Conservation (phyloP, 2,797 vertebrate genomes). For the Darevskia nairensis region DNA sequence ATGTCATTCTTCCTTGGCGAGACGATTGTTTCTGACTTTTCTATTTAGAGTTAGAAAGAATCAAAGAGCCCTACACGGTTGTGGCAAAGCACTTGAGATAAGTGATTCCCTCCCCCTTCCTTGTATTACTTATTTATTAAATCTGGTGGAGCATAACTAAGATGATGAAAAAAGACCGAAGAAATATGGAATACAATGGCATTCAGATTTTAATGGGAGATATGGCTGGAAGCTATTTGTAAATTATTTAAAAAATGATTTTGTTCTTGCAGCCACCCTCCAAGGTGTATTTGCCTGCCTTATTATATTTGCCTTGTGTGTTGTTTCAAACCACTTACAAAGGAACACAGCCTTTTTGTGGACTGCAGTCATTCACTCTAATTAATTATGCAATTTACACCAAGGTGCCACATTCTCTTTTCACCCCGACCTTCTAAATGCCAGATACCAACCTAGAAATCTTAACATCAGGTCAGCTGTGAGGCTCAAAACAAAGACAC, state of each 20-base stretch:
- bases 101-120: slow-evolving; percentile 69
- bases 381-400: slow-evolving; percentile 75
- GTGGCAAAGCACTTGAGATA: slow-evolving; percentile 77
- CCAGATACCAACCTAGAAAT: slow-evolving; percentile 10
- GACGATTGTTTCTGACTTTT: slow-evolving; percentile 70
- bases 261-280: slow-evolving; percentile 76
- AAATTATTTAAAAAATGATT: slow-evolving; percentile 87
- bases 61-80: slow-evolving; percentile 72
- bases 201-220: slow-evolving; percentile 83
- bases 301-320: slow-evolving; percentile 75
- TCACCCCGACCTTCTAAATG: too few species aligned
- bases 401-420: slow-evolving; percentile 51
- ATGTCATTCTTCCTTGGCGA: slow-evolving; percentile 64
- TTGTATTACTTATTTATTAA: slow-evolving; percentile 86
- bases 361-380: slow-evolving; percentile 66
- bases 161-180: slow-evolving; percentile 76
- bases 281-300: slow-evolving; percentile 80
- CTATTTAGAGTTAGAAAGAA: slow-evolving; percentile 77
- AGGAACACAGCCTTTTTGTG: slow-evolving; percentile 70
- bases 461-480: slow-evolving; percentile 22
- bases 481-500: slow-evolving; percentile 29
- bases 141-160: slow-evolving; percentile 82
- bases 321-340: slow-evolving; percentile 74
- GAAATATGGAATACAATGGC: slow-evolving; percentile 82
- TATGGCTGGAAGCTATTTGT: slow-evolving; percentile 83